These are phyloP conservation scores for Mohoua ochrocephala DNA, from an alignment of 2,113 vertebrate species.

Conservation along the genomic window DNA sequence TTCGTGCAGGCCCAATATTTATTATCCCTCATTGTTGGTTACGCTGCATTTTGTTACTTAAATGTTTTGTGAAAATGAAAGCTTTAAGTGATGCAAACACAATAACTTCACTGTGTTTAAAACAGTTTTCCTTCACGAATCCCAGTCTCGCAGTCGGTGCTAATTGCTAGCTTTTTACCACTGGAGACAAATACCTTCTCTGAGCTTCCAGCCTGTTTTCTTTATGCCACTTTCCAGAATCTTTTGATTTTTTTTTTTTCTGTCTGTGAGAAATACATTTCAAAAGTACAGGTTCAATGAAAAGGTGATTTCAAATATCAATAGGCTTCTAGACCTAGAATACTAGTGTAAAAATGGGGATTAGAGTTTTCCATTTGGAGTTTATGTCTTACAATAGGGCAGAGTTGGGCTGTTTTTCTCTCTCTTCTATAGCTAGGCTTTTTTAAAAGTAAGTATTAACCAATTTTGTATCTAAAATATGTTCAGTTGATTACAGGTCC, in stretches of 20 bases:
- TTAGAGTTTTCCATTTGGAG: background rate
- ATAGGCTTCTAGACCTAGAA: background rate
- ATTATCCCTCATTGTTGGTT: background rate
- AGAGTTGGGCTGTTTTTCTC: background rate
- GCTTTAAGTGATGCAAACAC: background rate
- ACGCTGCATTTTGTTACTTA: background rate
- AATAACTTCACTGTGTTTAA: background rate
- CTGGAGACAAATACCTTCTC: background rate
- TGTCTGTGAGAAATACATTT: background rate
- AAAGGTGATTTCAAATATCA: background rate
- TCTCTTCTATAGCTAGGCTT: background rate
- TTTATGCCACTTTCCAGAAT: background rate
- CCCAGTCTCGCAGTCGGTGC: background rate
- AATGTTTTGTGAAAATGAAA: background rate
- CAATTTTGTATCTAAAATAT: background rate
- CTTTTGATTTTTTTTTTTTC: background rate
- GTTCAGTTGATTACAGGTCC: background rate
- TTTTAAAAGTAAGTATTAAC: background rate
- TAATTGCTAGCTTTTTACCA: background rate
- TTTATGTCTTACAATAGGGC: background rate
- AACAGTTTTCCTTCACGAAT: constrained; percentile 21
- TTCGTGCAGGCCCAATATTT: background rate
- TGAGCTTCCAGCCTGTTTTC: background rate
- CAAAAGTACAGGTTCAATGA: background rate
- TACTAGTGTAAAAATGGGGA: background rate